Base-by-base conservation (phyloP, 2,797 vertebrate species). In the Leptodactylus fallax region DNA sequence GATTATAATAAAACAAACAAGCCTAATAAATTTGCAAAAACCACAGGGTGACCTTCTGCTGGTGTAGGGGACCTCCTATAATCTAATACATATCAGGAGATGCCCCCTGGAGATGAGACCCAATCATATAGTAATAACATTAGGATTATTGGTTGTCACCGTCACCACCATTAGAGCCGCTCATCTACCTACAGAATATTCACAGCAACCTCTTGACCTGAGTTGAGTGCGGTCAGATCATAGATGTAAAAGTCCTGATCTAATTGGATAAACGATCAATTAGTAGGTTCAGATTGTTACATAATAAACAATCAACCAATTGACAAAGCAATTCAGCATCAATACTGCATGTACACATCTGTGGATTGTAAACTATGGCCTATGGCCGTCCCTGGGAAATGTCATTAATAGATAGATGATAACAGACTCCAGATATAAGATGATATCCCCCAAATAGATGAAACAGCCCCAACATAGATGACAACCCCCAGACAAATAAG, bases 81-180 rank as follows among this genome's bases (percentile, higher is more conserved):
- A 14, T 13, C 5, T 13, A 27, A 27, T 36, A 69, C 1, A 16
- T 12, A 69, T 69, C 63, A 23, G 3, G 25, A 65, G 65, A 36
- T 36, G 36, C 36, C 36, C 80, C 69, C 6, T 13, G 17, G 82
- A 49, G 53, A 87, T 61, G 67, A 81, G 67, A 53, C 67, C 67
- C 56, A 56, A 81, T 88, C 67, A 76, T 80, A 3, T 65, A 85
- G 65, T 88, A 88, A 88, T 85, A 7, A 51, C 65, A n/a, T 88
- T 74, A 85, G 49, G 82, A 80, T 71, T 74, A 85, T 85, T 85
- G 83, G 83, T 14, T 45, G 45, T 36, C 36, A 36, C 36, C 7
- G 36, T 81, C 61, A 12, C n/a, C 60, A 13, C 9, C 53, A n/a
- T 69, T 60, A 76, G 51, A 55, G 61, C 11, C 14, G 21, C 2